Percentiles rank a stretch among this genome's conserved stretches.
phyloP scores from a whole-genome alignment of 2,113 vertebrate species.

The Stegostoma tigrinum region DNA sequence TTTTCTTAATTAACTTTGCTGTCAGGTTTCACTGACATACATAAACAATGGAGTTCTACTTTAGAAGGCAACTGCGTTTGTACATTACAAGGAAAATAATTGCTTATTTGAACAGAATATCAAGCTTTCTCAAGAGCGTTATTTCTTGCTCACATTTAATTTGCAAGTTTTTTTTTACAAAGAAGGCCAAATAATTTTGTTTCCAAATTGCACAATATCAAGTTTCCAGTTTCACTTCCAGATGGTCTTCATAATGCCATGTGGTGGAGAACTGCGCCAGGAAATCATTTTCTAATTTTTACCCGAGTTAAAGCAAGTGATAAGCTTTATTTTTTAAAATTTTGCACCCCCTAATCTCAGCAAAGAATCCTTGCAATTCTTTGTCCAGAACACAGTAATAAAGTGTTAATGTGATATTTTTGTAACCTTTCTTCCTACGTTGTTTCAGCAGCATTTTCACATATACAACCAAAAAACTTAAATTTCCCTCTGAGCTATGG shows the following conservation, averaged over 20 bases:
- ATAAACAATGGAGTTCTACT: not conserved
- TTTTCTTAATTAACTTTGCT: not conserved
- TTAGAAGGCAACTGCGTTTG: not conserved
- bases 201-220: not conserved
- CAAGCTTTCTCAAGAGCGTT: not conserved
- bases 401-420: not conserved
- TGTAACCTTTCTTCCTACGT: not conserved
- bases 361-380: not conserved
- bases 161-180: not conserved
- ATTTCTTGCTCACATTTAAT: not conserved
- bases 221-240: not conserved
- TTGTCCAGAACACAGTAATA: not conserved
- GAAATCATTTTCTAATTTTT: constrained; percentile 5
- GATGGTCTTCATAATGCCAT: constrained; percentile 22
- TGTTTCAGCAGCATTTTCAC: not conserved
- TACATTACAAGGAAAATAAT: not conserved
- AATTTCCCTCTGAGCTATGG: not conserved
- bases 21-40: not conserved
- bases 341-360: not conserved
- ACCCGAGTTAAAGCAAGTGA: not conserved
- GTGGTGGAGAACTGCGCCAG: not conserved
- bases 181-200: not conserved
- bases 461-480: not conserved
- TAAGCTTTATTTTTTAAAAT: not conserved
- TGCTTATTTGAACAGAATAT: not conserved